A percentile compares a stretch with the other conserved stretches of the same genome.
phyloP scores from a whole-genome alignment of 2,888 invertebrate species.

The Dysmachus trigonus region DNA sequence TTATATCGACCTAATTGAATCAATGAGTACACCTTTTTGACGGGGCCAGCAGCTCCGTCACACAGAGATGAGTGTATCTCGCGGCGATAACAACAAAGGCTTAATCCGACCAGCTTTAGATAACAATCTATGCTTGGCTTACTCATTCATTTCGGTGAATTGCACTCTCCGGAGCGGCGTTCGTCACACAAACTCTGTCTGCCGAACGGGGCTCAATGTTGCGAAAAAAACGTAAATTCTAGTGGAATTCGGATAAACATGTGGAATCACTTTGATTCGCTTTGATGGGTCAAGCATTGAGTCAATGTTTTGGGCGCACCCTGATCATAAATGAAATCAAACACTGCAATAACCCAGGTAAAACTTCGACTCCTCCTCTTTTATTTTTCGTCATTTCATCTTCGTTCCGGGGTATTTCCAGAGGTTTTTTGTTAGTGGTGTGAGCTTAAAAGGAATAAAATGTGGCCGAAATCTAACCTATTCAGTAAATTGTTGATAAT shows the following conservation, averaged over 20 bases:
- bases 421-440: not conserved
- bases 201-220: constrained; percentile 12
- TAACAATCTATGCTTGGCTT: constrained; percentile 32
- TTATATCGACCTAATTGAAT: not conserved
- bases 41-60: not conserved
- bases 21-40: constrained; percentile 2
- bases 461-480: not conserved
- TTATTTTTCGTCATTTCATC: not conserved
- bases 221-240: constrained; percentile 15
- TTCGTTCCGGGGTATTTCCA: not conserved
- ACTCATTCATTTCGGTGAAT: constrained; percentile 10
- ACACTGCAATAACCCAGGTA: constrained; percentile 59
- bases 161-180: not conserved
- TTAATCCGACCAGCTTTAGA: constrained; percentile 19
- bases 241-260: constrained; percentile 20
- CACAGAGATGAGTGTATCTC: constrained; percentile 6
- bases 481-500: not conserved
- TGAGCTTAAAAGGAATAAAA: not conserved
- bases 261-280: not conserved
- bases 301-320: constrained; percentile 57
- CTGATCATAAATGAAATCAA: constrained; percentile 58
- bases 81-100: constrained; percentile 5
- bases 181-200: not conserved
- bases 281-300: constrained; percentile 58
- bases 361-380: constrained; percentile 27